A percentile compares a stretch with the other conserved stretches of the same genome.
These are phyloP conservation scores for Andricus quercusramuli DNA, from an alignment of 2,888 invertebrate genomes.

Conservation along the genomic window DNA sequence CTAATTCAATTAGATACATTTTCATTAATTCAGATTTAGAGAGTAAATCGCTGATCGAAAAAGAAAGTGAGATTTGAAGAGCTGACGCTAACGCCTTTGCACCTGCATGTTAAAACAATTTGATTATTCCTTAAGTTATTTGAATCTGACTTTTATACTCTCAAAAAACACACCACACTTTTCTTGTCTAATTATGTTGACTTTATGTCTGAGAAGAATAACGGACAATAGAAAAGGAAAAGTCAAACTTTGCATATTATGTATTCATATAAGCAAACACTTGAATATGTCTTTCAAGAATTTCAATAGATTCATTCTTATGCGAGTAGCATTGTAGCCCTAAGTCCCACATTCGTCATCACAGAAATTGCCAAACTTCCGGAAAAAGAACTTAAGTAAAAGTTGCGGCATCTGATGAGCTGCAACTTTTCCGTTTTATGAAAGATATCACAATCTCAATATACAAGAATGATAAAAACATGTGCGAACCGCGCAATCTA, in stretches of 20 bases:
- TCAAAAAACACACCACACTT: neutral
- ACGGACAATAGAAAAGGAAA: constrained; percentile 12
- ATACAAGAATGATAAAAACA: neutral
- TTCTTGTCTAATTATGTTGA: neutral
- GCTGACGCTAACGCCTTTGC: neutral
- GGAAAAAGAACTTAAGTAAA: constrained; percentile 10
- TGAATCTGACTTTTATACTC: neutral
- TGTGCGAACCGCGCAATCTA: neutral
- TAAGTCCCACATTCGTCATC: constrained; percentile 36
- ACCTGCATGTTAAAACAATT: neutral
- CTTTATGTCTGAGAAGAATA: neutral
- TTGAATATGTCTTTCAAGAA: constrained; percentile 17
- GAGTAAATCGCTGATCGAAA: too few species aligned
- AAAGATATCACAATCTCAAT: constrained; percentile 29
- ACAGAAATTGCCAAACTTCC: constrained; percentile 35
- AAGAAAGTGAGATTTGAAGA: neutral
- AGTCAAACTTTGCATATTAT: constrained; percentile 16
- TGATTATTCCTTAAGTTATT: neutral
- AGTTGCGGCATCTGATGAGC: neutral
- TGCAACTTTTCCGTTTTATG: constrained; percentile 4
- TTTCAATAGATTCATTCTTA: constrained; percentile 35
- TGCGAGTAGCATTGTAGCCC: constrained; percentile 29
- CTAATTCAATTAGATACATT: too few species aligned
- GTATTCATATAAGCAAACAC: constrained; percentile 34
- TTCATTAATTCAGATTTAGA: too few species aligned